phyloP scores from a whole-genome alignment of 1,140 invertebrate species.

The Globodera ellingtonae region DNA sequence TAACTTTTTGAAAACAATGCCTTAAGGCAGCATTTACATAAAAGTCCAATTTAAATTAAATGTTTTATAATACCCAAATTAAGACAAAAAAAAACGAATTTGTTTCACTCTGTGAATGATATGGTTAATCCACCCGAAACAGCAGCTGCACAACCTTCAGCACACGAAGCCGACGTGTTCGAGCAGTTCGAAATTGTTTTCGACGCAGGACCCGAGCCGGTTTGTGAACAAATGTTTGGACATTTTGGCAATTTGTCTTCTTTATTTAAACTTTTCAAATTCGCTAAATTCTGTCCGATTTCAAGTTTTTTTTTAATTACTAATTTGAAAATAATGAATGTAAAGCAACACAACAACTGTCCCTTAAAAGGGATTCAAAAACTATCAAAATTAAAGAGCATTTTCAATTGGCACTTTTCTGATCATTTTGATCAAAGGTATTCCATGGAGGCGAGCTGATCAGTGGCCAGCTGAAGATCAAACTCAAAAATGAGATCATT shows the following conservation, averaged over 20 bases:
- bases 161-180: conserved; percentile 41
- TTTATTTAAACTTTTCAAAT: no score
- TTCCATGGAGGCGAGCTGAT: conserved; percentile 53
- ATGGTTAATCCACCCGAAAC: not conserved
- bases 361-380: no score
- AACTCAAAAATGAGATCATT: conserved; percentile 48
- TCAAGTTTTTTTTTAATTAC: no score
- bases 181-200: conserved; percentile 51
- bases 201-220: conserved; percentile 42
- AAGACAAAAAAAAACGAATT: not conserved
- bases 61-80: not conserved
- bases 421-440: not conserved
- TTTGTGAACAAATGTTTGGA: conserved; percentile 13
- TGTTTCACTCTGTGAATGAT: not conserved
- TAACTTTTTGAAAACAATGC: no score
- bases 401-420: not conserved
- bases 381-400: not conserved
- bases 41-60: no score
- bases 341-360: no score
- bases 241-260: no score
- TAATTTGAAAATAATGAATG: no score
- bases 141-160: not conserved
- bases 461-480: conserved; percentile 43
- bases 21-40: no score
- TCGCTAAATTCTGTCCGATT: no score